Evolutionary conservation across 1,140 invertebrate genomes (phyloP), one percentile per base, ranked within the genome.

Genomic region (Solen grandis): DNA sequence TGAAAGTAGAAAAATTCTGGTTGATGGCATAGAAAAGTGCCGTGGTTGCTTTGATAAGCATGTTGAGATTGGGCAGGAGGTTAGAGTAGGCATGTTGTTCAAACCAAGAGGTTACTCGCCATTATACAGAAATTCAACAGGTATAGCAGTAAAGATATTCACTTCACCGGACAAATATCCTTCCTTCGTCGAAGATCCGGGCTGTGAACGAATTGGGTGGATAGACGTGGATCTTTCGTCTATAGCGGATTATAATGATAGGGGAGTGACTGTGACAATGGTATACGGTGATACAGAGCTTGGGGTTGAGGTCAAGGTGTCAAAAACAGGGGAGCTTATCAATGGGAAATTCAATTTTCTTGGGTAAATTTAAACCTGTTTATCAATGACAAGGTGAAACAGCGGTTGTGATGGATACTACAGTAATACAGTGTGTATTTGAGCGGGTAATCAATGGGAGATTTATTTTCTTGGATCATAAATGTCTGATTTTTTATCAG

Each of bases 261-360:
- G 62, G 16, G 50, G 59, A 27, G 54, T 84, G 2, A 22, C 60
- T 35, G 85, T 87, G 0, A 77, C 54, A 13, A 65, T 87, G 60
- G 70, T 73, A 10, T 84, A 82, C 46, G 80, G 79, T 16, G 80
- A 76, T 35, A 87, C 85, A 31, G 85, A 87, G 59, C 57, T 87
- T 0, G 69, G 74, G 27, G 62, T 85, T 4, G 63, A 73, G n/a
- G 85, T 77, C 0, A 72, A 22, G 8, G 72, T 83, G 29, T n/a
- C 38, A 52, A 76, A 68, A 22, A 74, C 74, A n/a, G 63, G 69
- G 35, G 60, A 69, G 16, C 50, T 60, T 2, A 41, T 82, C n/a
- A 60, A 78, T 22, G 81, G 62, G 52, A 81, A 46, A 4, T 84
- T 87, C 33, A 70, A 87, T 75, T 84, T 83, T 59, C 63, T 86